Percentiles rank a stretch among this genome's conserved stretches.
phyloP scores from a whole-genome alignment of 1,140 invertebrate genomes.

The Aphis gossypii region DNA sequence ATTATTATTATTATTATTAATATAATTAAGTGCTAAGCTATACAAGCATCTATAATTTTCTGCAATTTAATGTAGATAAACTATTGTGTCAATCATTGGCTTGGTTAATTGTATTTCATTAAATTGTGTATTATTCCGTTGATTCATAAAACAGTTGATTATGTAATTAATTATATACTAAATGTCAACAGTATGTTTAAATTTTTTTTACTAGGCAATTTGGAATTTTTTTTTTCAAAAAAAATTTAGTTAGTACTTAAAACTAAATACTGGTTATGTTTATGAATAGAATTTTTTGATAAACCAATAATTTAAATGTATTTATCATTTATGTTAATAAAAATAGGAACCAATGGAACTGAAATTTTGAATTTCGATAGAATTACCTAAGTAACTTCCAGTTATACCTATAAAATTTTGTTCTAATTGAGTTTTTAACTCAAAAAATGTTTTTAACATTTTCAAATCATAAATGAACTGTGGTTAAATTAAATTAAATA shows the following conservation, averaged over 20 bases:
- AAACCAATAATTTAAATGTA: neutral
- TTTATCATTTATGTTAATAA: no score
- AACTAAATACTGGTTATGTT: neutral
- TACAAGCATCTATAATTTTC: neutral
- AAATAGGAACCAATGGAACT: no score
- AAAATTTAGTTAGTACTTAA: neutral
- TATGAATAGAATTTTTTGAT: neutral
- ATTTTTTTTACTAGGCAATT: neutral
- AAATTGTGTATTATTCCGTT: neutral
- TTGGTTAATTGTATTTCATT: neutral
- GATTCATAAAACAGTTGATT: neutral
- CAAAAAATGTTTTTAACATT: no score
- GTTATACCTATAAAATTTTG: no score
- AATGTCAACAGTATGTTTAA: neutral
- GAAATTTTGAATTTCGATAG: no score
- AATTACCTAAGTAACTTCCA: no score
- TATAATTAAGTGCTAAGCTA: neutral
- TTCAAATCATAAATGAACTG: no score
- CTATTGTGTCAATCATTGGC: neutral
- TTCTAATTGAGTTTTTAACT: no score
- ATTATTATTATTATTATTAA: neutral
- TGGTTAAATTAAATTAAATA: no score
- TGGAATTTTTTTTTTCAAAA: neutral
- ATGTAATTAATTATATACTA: constrained; percentile 1
- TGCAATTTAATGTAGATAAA: no score